These are phyloP conservation scores for Xestia xanthographa DNA, from an alignment of 2,888 invertebrate species.

Conservation along the genomic window DNA sequence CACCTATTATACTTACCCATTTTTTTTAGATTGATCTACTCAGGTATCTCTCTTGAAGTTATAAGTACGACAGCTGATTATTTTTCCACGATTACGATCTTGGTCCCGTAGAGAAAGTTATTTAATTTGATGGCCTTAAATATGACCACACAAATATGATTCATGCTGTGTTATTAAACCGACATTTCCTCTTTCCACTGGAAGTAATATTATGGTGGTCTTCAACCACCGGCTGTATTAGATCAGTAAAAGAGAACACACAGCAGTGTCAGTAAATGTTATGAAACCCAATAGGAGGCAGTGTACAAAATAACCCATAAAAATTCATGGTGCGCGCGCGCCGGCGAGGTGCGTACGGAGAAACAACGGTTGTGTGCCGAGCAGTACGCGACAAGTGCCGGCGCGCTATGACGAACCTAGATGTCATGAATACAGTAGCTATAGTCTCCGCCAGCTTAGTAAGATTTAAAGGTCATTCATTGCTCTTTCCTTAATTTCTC, in stretches of 20 bases:
- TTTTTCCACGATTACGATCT: background rate
- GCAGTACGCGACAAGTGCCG: slow-evolving; percentile 62
- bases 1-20: too few relatives aligned
- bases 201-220: slow-evolving; percentile 23
- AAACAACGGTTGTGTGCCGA: slow-evolving; percentile 78
- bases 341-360: slow-evolving; percentile 72
- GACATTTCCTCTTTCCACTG: background rate
- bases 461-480: too few relatives aligned
- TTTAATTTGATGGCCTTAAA: background rate
- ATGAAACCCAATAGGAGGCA: slow-evolving; percentile 67
- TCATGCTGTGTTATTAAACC: background rate
- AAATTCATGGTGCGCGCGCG: slow-evolving; percentile 77
- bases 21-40: too few relatives aligned
- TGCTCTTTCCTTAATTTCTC: too few relatives aligned
- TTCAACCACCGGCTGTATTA: background rate
- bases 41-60: too few relatives aligned
- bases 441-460: too few relatives aligned
- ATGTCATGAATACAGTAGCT: background rate
- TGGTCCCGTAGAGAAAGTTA: background rate
- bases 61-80: background rate
- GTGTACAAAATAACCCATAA: slow-evolving; percentile 74
- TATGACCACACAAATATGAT: background rate
- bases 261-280: slow-evolving; percentile 61
- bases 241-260: slow-evolving; percentile 38
- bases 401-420: slow-evolving; percentile 67